Conservation (phyloP, 30 jellyfish, hydroid and myxozoan genomes). For the Mastigias papua region DNA sequence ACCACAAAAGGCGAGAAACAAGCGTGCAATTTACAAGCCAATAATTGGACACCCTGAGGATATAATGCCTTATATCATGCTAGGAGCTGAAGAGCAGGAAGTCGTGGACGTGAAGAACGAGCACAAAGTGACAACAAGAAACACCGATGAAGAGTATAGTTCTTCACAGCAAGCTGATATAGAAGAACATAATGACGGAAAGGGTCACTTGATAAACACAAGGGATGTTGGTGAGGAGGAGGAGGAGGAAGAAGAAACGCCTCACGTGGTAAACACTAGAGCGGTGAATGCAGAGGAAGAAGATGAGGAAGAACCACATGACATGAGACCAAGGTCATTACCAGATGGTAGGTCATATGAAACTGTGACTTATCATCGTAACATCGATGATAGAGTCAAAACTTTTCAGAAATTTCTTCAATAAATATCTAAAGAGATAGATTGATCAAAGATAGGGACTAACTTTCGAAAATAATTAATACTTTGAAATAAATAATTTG, state of each 20-base stretch:
- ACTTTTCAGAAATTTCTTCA: not conserved
- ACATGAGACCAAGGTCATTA: slow-evolving; percentile 73
- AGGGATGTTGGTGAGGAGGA: slow-evolving; percentile 28
- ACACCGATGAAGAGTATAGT: slow-evolving; percentile 33
- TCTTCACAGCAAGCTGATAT: not conserved
- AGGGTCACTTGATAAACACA: slow-evolving; percentile 48
- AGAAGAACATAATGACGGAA: slow-evolving; percentile 24
- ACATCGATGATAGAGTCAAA: slow-evolving; percentile 27
- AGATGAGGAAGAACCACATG: slow-evolving; percentile 72
- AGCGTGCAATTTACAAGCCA: slow-evolving; percentile 54
- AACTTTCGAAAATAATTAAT: not conserved
- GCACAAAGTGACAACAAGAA: slow-evolving; percentile 40
- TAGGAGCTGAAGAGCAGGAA: slow-evolving; percentile 51
- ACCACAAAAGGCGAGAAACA: slow-evolving; percentile 3
- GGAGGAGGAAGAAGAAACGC: slow-evolving; percentile 58
- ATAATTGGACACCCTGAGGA: slow-evolving; percentile 75
- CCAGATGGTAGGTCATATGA: slow-evolving; percentile 88
- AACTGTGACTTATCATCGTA: slow-evolving; percentile 43
- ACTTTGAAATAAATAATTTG: not conserved
- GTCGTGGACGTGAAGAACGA: slow-evolving; percentile 26
- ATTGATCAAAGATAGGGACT: not conserved
- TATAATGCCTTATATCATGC: slow-evolving; percentile 64
- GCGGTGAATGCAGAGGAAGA: slow-evolving; percentile 58
- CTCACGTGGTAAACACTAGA: slow-evolving; percentile 56
- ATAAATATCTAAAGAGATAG: not conserved